phyloP scores from a whole-genome alignment of 2,888 invertebrate genomes.

The Calliopum simillimum region DNA sequence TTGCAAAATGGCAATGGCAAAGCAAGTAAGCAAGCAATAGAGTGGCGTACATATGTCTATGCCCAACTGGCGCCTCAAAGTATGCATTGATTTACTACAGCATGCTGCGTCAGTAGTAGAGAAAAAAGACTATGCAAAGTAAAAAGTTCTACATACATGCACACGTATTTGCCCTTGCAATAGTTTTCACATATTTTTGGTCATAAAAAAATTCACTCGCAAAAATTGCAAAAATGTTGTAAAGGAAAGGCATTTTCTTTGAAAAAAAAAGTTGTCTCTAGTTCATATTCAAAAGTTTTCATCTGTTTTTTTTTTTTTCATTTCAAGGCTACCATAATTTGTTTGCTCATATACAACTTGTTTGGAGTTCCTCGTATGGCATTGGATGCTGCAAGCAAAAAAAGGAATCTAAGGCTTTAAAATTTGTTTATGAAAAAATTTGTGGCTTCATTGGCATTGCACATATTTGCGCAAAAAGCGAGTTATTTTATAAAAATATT shows the following conservation, averaged over 20 bases:
- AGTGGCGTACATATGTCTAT: not conserved
- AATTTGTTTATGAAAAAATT: too few relatives aligned
- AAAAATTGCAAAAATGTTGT: not conserved
- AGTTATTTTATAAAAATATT: too few relatives aligned
- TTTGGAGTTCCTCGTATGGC: not conserved
- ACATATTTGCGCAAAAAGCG: too few relatives aligned
- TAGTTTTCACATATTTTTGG: not conserved
- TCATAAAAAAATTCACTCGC: not conserved
- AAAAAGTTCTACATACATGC: not conserved
- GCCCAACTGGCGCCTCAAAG: slow-evolving; percentile 33
- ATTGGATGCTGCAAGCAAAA: too few relatives aligned
- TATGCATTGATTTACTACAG: slow-evolving; percentile 42
- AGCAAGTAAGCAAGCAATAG: slow-evolving; percentile 8
- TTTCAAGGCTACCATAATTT: slow-evolving; percentile 15
- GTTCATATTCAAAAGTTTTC: not conserved
- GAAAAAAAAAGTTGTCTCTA: not conserved
- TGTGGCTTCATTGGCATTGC: too few relatives aligned
- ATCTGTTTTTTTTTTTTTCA: not conserved
- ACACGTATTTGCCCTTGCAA: not conserved
- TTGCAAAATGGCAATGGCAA: not conserved
- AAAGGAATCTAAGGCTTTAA: too few relatives aligned
- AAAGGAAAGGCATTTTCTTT: not conserved
- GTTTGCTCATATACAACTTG: slow-evolving; percentile 2
- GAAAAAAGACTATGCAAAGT: not conserved
- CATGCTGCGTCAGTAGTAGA: slow-evolving; percentile 27